These are phyloP conservation scores for Poeciliopsis prolifica DNA, from an alignment of 2,113 vertebrate species.

Conservation along the genomic window DNA sequence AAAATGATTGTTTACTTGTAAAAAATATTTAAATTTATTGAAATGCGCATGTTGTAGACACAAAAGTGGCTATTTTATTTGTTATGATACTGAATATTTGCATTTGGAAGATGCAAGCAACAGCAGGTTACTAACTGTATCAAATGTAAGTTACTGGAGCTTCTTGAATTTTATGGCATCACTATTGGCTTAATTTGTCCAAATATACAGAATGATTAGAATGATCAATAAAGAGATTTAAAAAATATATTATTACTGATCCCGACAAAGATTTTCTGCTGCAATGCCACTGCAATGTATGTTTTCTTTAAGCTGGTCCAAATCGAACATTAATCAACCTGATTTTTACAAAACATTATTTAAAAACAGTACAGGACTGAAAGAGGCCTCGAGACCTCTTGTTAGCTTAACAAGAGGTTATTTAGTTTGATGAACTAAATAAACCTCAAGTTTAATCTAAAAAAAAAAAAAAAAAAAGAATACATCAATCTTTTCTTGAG, in stretches of 20 bases:
- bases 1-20: neutral
- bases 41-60: neutral
- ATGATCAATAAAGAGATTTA: neutral
- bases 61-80: neutral
- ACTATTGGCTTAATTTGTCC: neutral
- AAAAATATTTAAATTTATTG: neutral
- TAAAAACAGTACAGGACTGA: neutral
- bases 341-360: neutral
- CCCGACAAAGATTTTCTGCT: neutral
- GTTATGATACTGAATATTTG: too few relatives aligned
- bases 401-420: too few relatives aligned
- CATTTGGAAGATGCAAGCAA: neutral
- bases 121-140: neutral
- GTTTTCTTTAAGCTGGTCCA: neutral
- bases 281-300: neutral
- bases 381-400: neutral
- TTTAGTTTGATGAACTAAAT: too few relatives aligned
- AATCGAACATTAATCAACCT: neutral
- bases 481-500: neutral
- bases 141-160: neutral
- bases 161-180: neutral
- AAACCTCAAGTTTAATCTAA: too few relatives aligned
- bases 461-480: too few relatives aligned
- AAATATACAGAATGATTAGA: neutral
- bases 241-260: neutral